Conservation (phyloP, 2,113 vertebrate species). For the Herpetotheres cachinnans region DNA sequence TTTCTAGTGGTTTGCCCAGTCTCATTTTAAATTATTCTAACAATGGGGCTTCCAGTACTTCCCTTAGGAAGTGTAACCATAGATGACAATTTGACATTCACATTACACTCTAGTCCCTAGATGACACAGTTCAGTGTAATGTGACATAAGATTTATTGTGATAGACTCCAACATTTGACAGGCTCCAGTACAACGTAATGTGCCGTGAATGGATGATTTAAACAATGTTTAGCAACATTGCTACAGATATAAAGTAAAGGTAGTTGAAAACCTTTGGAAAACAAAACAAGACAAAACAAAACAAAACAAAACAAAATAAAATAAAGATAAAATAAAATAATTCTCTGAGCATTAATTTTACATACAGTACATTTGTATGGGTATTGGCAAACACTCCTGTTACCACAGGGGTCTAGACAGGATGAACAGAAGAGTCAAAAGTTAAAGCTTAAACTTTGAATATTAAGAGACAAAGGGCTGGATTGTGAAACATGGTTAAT, state of each 20-base stretch:
- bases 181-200: background rate
- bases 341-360: background rate
- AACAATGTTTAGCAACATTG: background rate
- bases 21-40: conserved; percentile 35
- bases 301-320: background rate
- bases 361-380: background rate
- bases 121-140: background rate
- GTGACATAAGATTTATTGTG: conserved; percentile 23
- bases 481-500: background rate
- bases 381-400: background rate
- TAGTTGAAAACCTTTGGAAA: background rate
- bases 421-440: background rate
- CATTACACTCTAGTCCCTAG: background rate
- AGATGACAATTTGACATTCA: conserved; percentile 42
- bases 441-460: background rate
- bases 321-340: background rate
- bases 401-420: background rate
- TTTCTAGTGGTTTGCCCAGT: background rate
- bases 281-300: background rate
- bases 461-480: background rate
- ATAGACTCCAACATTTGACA: conserved; percentile 20
- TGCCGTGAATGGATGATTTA: background rate
- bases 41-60: background rate
- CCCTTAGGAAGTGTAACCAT: background rate
- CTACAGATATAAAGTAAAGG: background rate